Evolutionary conservation across 1,140 invertebrate species (phyloP), one percentile per base, ranked within the genome.

Genomic region (Drosophila aff.): DNA sequence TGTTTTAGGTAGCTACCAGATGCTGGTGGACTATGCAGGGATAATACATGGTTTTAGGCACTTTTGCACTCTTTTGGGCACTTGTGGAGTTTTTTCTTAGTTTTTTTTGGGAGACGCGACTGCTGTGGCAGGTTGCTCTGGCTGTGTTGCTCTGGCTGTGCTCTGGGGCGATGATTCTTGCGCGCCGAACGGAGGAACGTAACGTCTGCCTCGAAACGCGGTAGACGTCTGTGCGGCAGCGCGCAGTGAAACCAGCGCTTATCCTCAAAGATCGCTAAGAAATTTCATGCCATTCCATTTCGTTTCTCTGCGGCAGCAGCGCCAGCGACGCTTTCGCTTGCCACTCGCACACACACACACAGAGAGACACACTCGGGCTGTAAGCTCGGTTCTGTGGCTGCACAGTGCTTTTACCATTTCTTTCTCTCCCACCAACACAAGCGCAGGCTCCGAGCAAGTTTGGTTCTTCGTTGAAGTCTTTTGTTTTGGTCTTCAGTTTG

Each of bases 231-330:
- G 90, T 86, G 80, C 85, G 85, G 90, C 90, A 90, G 86, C 82
- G 83, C 76, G 81, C 78, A 84, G 82, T 87, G 89, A 84, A 87
- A 87, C 82, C 81, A 81, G 72, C 87, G 87, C 87, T 91, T 91
- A 91, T 91, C 87, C 87, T 89, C 73, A 81, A 81, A 89, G 83
- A 87, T 90, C 81, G 86, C 85, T 91, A 90, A 90, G 85, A 90
- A 90, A 90, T 90, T 90, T 90, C 82, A 91, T 90, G 76, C 82
- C 85, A 90, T 85, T 90, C 85, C 85, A 81, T 90, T 90, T 90
- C 83, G 85, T 90, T 89, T 81, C 85, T 69, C 75, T 40, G 41
- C 50, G 23, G 67, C 69, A 23, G 66, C 69, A 38, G 50, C 21
- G 40, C 36, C 72, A 46, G 77, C 80, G 81, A 80, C 81, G 85